Evolutionary conservation across 1,140 invertebrate species (phyloP), one percentile per base, ranked within the genome.

Genomic region (Pararge aegeria): DNA sequence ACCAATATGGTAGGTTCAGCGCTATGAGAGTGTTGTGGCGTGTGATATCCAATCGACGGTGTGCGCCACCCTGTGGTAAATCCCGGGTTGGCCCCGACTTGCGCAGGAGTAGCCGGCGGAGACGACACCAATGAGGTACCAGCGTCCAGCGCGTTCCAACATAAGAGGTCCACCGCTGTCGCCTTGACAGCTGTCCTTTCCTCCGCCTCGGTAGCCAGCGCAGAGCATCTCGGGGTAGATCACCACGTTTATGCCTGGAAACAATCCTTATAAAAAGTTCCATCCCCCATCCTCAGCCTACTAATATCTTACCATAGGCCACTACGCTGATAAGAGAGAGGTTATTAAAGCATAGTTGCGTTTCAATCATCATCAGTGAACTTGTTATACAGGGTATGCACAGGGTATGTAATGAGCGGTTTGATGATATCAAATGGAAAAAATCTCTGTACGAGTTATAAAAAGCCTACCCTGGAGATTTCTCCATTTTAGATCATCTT

Each of bases 211-310:
- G 83, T 98, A 98, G 0, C 97, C 98, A 4, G 97, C 98, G 86
- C 98, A 99, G 83, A 99, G 94, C 97, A 99, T 99, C 90, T 98
- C 97, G 56, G 97, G 96, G 81, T 97, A 97, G 71, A 98, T 98
- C 6, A 97, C 94, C 29, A 98, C 97, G 81, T 97, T 97, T 69
- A 98, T 98, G 53, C 90, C 90, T 91, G 80, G 13, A 89, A 10
- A 54, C 7, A 24, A 7, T 24, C n/a, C n/a, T n/a, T n/a, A n/a
- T n/a, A n/a, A n/a, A n/a, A n/a, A n/a, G n/a, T n/a, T n/a, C n/a
- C n/a, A n/a, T n/a, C n/a, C n/a, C n/a, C n/a, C n/a, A n/a, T n/a
- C n/a, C n/a, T n/a, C n/a, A n/a, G n/a, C n/a, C n/a, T n/a, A n/a
- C n/a, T n/a, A n/a, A n/a, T n/a, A n/a, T n/a, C n/a, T n/a, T n/a